phyloP scores from a whole-genome alignment of 2,113 vertebrate genomes.

The Malurus cyaneus region DNA sequence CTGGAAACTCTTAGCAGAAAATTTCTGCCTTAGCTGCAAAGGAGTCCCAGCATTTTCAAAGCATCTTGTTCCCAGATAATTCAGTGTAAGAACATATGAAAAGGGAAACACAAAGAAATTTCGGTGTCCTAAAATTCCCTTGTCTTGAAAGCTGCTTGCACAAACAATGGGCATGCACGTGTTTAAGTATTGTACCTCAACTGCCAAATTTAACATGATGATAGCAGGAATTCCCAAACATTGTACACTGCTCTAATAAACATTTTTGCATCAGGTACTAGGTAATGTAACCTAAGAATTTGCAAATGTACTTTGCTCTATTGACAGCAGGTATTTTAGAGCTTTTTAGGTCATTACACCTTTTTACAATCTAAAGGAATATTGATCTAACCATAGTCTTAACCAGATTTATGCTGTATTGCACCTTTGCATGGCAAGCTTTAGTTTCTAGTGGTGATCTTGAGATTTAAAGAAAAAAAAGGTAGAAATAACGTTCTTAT shows the following conservation, averaged over 20 bases:
- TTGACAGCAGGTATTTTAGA: slow-evolving; percentile 32
- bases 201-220: not conserved
- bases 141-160: not conserved
- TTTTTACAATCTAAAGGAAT: slow-evolving; percentile 33
- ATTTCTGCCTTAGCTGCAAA: not conserved
- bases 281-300: not conserved
- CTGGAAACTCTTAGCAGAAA: not conserved
- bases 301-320: slow-evolving; percentile 12
- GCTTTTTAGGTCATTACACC: slow-evolving; percentile 15
- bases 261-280: slow-evolving; percentile 6
- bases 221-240: not conserved
- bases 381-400: slow-evolving; percentile 25
- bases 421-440: not conserved
- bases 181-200: not conserved
- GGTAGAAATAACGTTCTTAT: not conserved
- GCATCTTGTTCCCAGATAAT: not conserved
- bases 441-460: slow-evolving; percentile 12
- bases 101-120: not conserved
- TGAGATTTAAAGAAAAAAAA: not conserved
- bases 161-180: fast-evolving
- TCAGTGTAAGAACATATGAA: not conserved
- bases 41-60: not conserved
- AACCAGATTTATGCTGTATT: slow-evolving; percentile 14
- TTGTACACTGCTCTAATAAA: not conserved
- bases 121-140: not conserved